Conservation (phyloP, 2,113 vertebrate species). For the Vulpes ferrilata region DNA sequence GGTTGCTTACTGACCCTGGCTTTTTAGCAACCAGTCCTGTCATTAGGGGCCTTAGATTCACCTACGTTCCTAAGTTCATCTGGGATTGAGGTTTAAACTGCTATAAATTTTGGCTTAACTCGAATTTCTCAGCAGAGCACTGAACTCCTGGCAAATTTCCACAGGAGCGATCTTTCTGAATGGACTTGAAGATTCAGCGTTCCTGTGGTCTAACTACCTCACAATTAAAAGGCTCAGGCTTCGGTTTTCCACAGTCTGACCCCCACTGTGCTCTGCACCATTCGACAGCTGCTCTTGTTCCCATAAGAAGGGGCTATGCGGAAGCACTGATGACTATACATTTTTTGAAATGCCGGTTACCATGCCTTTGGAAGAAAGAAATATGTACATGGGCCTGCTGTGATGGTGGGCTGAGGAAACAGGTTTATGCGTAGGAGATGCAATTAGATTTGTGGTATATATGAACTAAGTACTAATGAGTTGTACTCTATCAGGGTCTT, state of each 20-base stretch:
- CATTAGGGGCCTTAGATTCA: constrained; percentile 47
- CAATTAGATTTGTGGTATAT: not conserved
- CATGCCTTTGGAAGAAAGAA: not conserved
- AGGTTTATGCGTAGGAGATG: not conserved
- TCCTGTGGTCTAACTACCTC: constrained; percentile 75
- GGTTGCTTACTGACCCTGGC: not conserved
- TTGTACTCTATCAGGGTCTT: not conserved
- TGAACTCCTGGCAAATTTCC: constrained; percentile 79
- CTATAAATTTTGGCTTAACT: constrained; percentile 81
- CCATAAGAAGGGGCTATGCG: not conserved
- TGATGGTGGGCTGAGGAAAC: not conserved
- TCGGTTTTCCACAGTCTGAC: constrained; percentile 41
- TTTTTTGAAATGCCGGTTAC: constrained; percentile 49
- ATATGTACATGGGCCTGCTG: not conserved
- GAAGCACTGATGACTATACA: constrained; percentile 9
- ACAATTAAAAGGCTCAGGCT: constrained; percentile 72
- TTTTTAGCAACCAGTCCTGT: constrained; percentile 26
- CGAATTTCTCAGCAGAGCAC: constrained; percentile 76
- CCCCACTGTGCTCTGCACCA: constrained; percentile 62
- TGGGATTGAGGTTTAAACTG: constrained; percentile 66
- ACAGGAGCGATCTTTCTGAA: constrained; percentile 71
- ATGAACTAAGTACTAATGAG: not conserved
- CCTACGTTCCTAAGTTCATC: constrained; percentile 62
- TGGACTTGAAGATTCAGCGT: constrained; percentile 63
- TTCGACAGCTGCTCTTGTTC: constrained; percentile 68